Base-by-base conservation (phyloP, 2,797 vertebrate species). In the Harpagifer antarcticus region DNA sequence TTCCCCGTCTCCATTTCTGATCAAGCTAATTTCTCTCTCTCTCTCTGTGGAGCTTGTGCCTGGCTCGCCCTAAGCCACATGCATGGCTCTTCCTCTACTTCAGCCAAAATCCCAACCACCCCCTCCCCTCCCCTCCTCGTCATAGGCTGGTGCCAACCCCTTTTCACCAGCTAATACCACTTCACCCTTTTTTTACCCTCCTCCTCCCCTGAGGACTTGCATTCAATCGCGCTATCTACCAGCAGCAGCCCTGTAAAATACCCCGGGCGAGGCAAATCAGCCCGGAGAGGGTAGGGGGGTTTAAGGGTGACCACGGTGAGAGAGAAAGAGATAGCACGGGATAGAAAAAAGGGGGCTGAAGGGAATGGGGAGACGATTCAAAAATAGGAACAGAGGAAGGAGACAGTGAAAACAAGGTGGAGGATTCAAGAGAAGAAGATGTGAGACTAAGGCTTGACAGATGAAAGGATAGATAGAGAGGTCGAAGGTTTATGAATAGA, bases 191-290 rank as follows among this genome's bases (percentile, higher is more conserved):
- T 37, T 91, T 83, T 79, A 65, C 76, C 84, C 77, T 76, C 79
- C 82, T 74, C 75, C 72, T 81, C 73, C 83, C 85, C 81, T 62
- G 11, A 76, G 83, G 83, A 82, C 84, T 87, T 37, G 54, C 83
- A 94, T 94, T 94, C 88, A 94, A 88, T 93, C 78, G 84, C 57
- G 73, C 92, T 94, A 94, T 94, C 93, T 94, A 86, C 83, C 88
- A 55, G 44, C 86, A 84, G 88, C 93, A 95, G 93, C 88, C 93
- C 89, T 92, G 89, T 91, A 86, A 91, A 93, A 93, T 84, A 88
- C 88, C 87, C 88, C 72, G 55, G 87, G 82, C 86, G 68, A 90
- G 84, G 88, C 85, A 90, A 91, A 92, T 93, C 84, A 78, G 85
- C 84, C 90, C 78, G 80, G 79, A 79, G 77, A n/a, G 33, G 84